phyloP scores from a whole-genome alignment of 1,140 invertebrate species.

The Solenopsis invicta region DNA sequence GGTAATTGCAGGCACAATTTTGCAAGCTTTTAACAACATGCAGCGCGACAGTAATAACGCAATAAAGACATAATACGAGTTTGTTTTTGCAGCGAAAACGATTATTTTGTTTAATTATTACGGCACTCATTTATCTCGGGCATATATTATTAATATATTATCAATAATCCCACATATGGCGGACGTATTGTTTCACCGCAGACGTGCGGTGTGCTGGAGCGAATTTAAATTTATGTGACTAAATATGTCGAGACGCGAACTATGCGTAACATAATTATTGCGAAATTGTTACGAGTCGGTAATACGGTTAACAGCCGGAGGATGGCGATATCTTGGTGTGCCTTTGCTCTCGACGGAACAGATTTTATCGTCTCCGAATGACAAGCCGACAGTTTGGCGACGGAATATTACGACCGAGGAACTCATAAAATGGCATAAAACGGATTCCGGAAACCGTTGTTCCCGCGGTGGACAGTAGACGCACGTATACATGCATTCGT shows the following conservation, averaged over 20 bases:
- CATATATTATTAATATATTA: conserved; percentile 62
- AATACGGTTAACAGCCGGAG: conserved; percentile 32
- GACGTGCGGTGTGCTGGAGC: conserved; percentile 39
- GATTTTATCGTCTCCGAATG: conserved; percentile 53
- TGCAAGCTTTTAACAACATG: conserved; percentile 60
- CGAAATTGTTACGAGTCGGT: conserved; percentile 29
- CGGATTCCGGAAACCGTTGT: conserved; percentile 51
- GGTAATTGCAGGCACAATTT: conserved; percentile 61
- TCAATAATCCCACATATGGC: conserved; percentile 55
- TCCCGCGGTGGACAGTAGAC: background rate
- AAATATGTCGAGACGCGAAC: conserved; percentile 26
- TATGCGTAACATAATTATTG: conserved; percentile 47
- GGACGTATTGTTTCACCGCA: conserved; percentile 54
- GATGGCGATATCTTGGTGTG: conserved; percentile 20
- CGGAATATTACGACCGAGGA: conserved; percentile 34
- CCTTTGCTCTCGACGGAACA: background rate
- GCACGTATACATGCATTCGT: background rate
- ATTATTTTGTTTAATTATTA: conserved; percentile 65
- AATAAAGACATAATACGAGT: conserved; percentile 62
- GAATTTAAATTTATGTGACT: conserved; percentile 58
- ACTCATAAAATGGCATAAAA: conserved; percentile 66
- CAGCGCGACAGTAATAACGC: conserved; percentile 56
- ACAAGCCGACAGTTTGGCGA: conserved; percentile 24
- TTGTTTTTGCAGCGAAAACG: conserved; percentile 56
- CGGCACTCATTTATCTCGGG: conserved; percentile 52